Percentiles rank a stretch among this genome's conserved stretches.
These are phyloP conservation scores for Pristionchus fissidentatus DNA, from an alignment of 2,888 invertebrate genomes.

Conservation along the genomic window DNA sequence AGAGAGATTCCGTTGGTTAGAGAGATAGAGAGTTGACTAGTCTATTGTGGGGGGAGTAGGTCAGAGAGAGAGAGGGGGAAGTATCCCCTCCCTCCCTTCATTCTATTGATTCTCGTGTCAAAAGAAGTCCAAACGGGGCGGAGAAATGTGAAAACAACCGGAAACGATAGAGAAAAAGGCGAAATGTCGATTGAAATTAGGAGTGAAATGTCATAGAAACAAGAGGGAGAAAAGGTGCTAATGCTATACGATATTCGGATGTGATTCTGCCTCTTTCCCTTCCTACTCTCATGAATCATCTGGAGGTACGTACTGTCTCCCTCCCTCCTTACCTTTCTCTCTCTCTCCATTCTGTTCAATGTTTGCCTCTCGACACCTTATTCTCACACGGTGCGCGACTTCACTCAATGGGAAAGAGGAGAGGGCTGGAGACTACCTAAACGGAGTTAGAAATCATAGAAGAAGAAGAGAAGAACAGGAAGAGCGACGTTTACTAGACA, in stretches of 20 bases:
- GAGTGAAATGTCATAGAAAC: not conserved
- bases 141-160: not conserved
- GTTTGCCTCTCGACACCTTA: slow-evolving; percentile 5
- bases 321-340: not conserved
- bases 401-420: slow-evolving; percentile 15
- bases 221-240: not conserved
- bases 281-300: too few relatives aligned
- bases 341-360: not conserved
- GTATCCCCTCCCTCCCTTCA: not conserved
- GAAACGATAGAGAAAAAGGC: not conserved
- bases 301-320: not conserved
- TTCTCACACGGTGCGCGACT: slow-evolving; percentile 26
- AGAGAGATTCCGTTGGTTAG: slow-evolving; percentile 16
- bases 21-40: slow-evolving; percentile 37
- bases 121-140: not conserved
- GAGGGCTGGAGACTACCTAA: too few relatives aligned
- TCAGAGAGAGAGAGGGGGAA: not conserved
- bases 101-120: not conserved
- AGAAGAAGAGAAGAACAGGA: not conserved
- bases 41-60: not conserved
- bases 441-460: not conserved
- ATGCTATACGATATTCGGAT: not conserved
- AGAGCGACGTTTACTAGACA: not conserved
- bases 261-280: not conserved
- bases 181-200: not conserved